These are phyloP conservation scores for Ernsta delagoae DNA, from an alignment of 2,888 invertebrate species.

Conservation along the genomic window DNA sequence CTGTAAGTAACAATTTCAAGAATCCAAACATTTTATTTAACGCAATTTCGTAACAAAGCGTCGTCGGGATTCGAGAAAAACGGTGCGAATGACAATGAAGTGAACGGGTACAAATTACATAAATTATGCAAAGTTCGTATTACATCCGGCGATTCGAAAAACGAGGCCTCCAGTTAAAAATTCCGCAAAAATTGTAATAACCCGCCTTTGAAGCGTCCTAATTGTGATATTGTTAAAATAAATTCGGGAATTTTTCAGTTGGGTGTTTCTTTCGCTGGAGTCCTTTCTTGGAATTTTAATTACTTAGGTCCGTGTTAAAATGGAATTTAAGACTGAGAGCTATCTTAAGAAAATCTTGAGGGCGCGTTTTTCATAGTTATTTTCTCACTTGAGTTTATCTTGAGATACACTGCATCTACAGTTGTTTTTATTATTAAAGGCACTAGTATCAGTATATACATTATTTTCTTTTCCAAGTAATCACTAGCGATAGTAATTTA, in stretches of 20 bases:
- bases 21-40: slow-evolving; percentile 5
- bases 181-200: slow-evolving; percentile 57
- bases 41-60: slow-evolving; percentile 19
- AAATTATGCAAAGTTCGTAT: slow-evolving; percentile 69
- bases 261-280: slow-evolving; percentile 43
- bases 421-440: too few species aligned
- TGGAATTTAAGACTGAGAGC: too few species aligned
- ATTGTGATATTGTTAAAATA: slow-evolving; percentile 60
- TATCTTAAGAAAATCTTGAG: too few species aligned
- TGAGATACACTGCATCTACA: too few species aligned
- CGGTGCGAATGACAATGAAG: slow-evolving; percentile 28
- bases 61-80: slow-evolving; percentile 20
- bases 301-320: background rate
- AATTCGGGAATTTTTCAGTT: slow-evolving; percentile 45
- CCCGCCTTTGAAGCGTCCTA: slow-evolving; percentile 49
- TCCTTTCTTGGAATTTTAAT: slow-evolving; percentile 14
- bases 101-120: slow-evolving; percentile 58
- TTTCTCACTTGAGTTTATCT: too few species aligned
- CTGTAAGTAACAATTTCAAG: slow-evolving; percentile 1
- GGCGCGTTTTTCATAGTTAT: too few species aligned
- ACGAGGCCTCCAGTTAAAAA: slow-evolving; percentile 50
- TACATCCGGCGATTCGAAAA: slow-evolving; percentile 48
- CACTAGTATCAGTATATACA: too few species aligned
- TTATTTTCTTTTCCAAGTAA: too few species aligned
- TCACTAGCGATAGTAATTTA: too few species aligned